Conservation (phyloP, 1,140 invertebrate genomes). For the Lepidurus packardi region DNA sequence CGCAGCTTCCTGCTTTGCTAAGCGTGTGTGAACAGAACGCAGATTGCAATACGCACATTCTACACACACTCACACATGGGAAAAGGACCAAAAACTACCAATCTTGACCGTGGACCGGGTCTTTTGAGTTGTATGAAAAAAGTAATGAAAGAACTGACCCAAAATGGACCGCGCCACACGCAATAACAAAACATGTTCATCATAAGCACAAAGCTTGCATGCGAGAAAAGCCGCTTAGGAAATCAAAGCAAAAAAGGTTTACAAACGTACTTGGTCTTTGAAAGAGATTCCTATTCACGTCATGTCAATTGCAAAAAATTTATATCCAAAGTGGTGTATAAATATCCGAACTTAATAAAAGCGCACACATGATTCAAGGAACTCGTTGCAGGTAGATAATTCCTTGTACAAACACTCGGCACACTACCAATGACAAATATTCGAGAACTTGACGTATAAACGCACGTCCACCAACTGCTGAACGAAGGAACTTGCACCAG, state of each 20-base stretch:
- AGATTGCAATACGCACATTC: conserved; percentile 13
- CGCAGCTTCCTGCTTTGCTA: not conserved
- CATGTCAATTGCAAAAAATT: not conserved
- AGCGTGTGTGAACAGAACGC: not conserved
- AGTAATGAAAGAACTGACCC: not conserved
- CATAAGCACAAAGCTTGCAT: too few species aligned
- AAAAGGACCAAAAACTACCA: not conserved
- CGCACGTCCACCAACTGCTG: not conserved
- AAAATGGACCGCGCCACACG: not conserved
- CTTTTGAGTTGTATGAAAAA: not conserved
- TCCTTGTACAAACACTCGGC: not conserved
- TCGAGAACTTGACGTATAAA: not conserved
- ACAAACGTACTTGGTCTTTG: not conserved
- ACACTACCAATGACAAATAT: not conserved
- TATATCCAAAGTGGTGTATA: not conserved
- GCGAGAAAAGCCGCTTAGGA: not conserved
- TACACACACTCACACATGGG: not conserved
- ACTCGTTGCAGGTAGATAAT: not conserved
- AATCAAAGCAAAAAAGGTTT: not conserved
- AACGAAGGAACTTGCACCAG: conserved; percentile 1
- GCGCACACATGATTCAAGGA: not conserved
- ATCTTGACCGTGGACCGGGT: not conserved
- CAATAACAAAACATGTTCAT: too few species aligned
- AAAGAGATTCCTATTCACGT: conserved; percentile 11
- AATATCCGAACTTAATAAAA: conserved; percentile 3